These are phyloP conservation scores for Oxyteleia sp. DNA, from an alignment of 2,888 invertebrate species.

Conservation along the genomic window DNA sequence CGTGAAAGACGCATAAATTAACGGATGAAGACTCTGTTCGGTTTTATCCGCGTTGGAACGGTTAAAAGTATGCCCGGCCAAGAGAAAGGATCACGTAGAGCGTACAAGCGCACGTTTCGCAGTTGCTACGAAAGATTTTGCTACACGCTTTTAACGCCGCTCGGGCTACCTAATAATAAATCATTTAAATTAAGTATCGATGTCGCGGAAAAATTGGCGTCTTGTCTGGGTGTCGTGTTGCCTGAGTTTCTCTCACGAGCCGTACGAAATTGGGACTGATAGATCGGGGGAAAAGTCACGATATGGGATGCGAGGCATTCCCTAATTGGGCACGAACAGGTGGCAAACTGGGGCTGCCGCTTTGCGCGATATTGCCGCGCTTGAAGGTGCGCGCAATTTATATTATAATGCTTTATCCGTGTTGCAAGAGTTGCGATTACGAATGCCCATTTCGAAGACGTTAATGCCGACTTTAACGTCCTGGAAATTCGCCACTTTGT, in stretches of 20 bases:
- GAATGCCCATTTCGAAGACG: not conserved
- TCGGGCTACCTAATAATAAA: constrained; percentile 73
- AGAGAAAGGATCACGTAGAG: constrained; percentile 72
- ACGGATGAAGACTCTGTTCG: constrained; percentile 62
- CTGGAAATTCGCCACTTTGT: not conserved
- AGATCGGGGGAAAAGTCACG: constrained; percentile 69
- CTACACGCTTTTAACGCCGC: constrained; percentile 68
- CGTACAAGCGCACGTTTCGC: constrained; percentile 64
- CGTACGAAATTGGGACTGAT: constrained; percentile 62
- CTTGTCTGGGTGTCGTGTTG: constrained; percentile 49
- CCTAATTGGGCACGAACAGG: constrained; percentile 74
- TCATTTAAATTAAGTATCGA: constrained; percentile 77
- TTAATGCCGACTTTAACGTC: not conserved
- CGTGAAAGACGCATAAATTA: constrained; percentile 76
- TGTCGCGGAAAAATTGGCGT: constrained; percentile 70
- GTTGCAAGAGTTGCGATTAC: constrained; percentile 41
- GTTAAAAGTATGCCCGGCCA: constrained; percentile 60
- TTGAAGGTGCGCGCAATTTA: constrained; percentile 44
- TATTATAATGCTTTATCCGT: constrained; percentile 45
- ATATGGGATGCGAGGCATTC: constrained; percentile 61
- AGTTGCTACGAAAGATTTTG: constrained; percentile 61
- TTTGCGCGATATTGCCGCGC: constrained; percentile 32
- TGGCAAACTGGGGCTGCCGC: constrained; percentile 64
- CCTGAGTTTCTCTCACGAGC: constrained; percentile 71
- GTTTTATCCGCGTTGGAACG: constrained; percentile 63